phyloP scores from a whole-genome alignment of 2,113 vertebrate genomes.

The Stictonetta naevosa region DNA sequence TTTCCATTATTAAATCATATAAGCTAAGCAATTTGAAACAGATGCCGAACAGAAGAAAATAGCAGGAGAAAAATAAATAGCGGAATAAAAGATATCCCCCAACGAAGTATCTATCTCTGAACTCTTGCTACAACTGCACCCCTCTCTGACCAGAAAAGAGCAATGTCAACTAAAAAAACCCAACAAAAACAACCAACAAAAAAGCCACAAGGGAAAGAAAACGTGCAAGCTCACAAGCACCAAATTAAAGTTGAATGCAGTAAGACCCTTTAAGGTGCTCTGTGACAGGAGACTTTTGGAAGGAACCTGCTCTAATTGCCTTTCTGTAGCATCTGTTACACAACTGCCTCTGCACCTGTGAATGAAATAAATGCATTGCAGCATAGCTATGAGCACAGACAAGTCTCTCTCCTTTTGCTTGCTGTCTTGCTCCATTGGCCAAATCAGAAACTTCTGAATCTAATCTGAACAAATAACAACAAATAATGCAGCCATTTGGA shows the following conservation, averaged over 20 bases:
- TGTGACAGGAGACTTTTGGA: neutral
- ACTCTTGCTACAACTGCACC: neutral
- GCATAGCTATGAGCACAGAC: neutral
- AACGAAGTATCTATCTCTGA: neutral
- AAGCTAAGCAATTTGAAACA: neutral
- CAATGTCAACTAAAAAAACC: neutral
- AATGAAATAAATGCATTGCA: neutral
- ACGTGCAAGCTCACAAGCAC: neutral
- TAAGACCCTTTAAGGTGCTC: neutral
- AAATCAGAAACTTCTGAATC: neutral
- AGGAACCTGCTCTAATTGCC: neutral
- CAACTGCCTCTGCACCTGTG: neutral
- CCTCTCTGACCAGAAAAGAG: neutral
- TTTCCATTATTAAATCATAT: neutral
- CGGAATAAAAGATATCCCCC: neutral
- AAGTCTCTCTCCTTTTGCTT: neutral
- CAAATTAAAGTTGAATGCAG: neutral
- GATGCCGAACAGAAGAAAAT: neutral
- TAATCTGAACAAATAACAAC: neutral
- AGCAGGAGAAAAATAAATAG: neutral
- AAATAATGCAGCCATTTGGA: neutral
- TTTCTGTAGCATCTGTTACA: neutral
- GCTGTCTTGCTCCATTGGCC: neutral
- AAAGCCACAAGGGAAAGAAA: neutral
- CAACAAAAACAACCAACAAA: neutral